Percentiles rank a stretch among this genome's conserved stretches.
phyloP scores from a whole-genome alignment of 2,888 invertebrate species.

The Biston stratarius region DNA sequence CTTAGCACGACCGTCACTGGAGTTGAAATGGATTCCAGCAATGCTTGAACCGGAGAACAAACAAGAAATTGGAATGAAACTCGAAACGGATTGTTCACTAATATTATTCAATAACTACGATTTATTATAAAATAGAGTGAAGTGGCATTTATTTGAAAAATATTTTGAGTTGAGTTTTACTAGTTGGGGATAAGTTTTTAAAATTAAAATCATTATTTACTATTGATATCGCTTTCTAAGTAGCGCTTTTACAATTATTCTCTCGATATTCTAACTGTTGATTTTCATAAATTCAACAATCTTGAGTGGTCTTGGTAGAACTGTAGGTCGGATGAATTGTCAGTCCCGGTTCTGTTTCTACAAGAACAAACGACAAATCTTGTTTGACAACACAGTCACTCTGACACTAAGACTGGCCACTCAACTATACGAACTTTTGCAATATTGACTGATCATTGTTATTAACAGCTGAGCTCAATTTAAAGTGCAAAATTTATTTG shows the following conservation, averaged over 20 bases:
- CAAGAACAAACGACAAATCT: too few relatives aligned
- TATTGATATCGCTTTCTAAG: neutral
- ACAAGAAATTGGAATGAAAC: neutral
- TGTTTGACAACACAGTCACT: too few relatives aligned
- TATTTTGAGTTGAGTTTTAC: neutral
- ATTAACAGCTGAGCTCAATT: neutral
- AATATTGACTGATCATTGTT: neutral
- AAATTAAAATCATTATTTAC: neutral
- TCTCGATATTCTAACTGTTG: neutral
- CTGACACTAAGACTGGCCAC: too few relatives aligned
- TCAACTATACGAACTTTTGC: too few relatives aligned
- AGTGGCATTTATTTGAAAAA: too few relatives aligned
- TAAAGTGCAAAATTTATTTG: neutral
- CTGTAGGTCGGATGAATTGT: too few relatives aligned
- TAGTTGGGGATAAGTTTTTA: neutral
- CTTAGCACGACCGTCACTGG: constrained; percentile 93
- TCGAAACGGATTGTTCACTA: neutral
- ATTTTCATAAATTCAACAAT: neutral
- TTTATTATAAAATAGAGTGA: neutral
- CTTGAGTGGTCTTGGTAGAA: too few relatives aligned
- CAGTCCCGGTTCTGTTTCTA: too few relatives aligned
- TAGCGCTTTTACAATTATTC: neutral
- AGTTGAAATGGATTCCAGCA: constrained; percentile 92
- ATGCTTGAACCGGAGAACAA: constrained; percentile 84
- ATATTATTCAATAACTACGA: neutral